These are phyloP conservation scores for Hemiscyllium ocellatum DNA, from an alignment of 2,113 vertebrate genomes.

Conservation along the genomic window DNA sequence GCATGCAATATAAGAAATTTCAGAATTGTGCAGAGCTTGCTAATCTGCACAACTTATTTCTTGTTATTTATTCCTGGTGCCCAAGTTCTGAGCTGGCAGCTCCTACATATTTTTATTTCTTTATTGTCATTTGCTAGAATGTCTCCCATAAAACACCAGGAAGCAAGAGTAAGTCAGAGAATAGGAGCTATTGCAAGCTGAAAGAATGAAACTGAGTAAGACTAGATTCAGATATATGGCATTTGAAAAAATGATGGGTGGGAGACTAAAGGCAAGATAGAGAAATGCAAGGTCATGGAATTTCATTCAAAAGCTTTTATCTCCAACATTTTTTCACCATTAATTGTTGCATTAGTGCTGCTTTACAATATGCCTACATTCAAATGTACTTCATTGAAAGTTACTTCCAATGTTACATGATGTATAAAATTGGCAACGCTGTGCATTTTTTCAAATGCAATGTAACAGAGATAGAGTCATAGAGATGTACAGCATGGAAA, in stretches of 20 bases:
- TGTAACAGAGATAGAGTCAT: not conserved
- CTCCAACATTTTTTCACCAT: not conserved
- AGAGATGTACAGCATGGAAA: no score
- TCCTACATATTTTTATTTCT: not conserved
- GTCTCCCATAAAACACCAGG: not conserved
- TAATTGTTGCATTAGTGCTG: not conserved
- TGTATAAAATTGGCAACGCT: not conserved
- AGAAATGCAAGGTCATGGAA: not conserved
- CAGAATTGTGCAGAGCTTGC: not conserved
- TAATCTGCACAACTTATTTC: not conserved
- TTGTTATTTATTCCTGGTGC: not conserved
- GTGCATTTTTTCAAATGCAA: not conserved
- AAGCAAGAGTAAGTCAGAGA: not conserved
- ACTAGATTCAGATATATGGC: not conserved
- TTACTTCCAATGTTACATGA: not conserved
- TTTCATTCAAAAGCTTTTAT: not conserved
- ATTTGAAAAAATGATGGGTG: not conserved
- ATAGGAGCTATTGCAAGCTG: not conserved
- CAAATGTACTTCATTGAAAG: not conserved
- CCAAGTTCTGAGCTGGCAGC: not conserved
- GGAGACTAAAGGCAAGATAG: not conserved
- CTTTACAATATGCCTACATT: not conserved
- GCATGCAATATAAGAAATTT: not conserved
- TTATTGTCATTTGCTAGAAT: not conserved
- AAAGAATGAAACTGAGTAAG: not conserved